Base-by-base conservation (phyloP, 2,888 invertebrate genomes). In the Chloroclysta siterata region DNA sequence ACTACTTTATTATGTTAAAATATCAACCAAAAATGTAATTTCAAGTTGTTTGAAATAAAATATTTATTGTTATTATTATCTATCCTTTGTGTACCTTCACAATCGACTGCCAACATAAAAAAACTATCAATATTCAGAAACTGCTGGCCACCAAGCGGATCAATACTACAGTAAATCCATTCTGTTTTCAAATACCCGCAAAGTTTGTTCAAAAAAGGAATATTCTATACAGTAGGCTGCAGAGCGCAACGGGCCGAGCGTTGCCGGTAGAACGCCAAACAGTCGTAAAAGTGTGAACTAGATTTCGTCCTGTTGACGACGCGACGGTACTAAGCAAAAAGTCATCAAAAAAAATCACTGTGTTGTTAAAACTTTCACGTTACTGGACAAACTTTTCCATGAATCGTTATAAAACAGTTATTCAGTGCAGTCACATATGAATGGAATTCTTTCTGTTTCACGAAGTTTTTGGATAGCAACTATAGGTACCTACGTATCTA, bases 361-460 rank as follows among this genome's bases (percentile, higher is more conserved):
- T 79, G 80, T 84, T 86, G 85, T 84, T 83, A 85, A 85, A 87
- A 85, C 82, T 82, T 78, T 78, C 83, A 85, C 88, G 85, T 85
- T 82, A 78, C 78, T 79, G 78, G 76, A 78, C 79, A 72, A 79
- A 80, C 76, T 83, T 83, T 64, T 79, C 73, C 72, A 74, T 73
- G 73, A 77, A 81, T 81, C 78, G 82, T 78, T 80, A 83, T 44
- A 44, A 44, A 44, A 78, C 78, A 73, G 80, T 79, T 60, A 67
- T 53, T 41, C 51, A 28, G 17, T 57, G 61, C 41, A 52, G 51
- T 63, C 46, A 52, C 53, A 52, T 39, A 11, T 60, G 57, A 61
- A 53, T 61, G 53, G 61, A 63, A 63, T 46, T 39, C 50, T 53
- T 68, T 57, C 58, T 42, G 55, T 65, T 66, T 62, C 44, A 33